Evolutionary conservation across 1,140 invertebrate species (phyloP), one percentile per base, ranked within the genome.

Genomic region (Meloidogyne floridensis): DNA sequence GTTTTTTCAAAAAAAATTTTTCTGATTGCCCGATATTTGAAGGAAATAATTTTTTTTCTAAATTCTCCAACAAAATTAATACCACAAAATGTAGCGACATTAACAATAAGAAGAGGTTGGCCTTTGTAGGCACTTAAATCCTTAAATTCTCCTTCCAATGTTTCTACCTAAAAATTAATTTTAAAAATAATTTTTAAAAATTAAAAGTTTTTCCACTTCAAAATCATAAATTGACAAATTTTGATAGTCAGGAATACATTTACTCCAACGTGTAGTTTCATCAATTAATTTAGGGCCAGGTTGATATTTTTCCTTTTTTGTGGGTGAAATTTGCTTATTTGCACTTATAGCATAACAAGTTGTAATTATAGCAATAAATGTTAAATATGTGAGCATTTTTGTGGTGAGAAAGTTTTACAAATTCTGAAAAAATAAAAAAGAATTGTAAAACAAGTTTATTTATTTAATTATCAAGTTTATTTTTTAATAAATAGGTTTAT

Each of bases 61-160:
- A 2, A 18, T 79, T 79, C 47, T 53, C 20, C 13, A 86, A 84
- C 54, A 51, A 65, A 72, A 79, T 18, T 71, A 32, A 32, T 32
- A 88, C 87, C 87, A 78, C 91, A 92, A 88, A 90, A 92, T 71
- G 91, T 91, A 32, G 91, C 91, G 70, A 91, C 89, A 84, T 92
- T 92, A n/a, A 91, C 90, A 18, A 92, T 86, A 15, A 92, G 80
- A 43, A 91, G 77, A 18, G 91, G 90, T 76, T 91, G 88, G 32
- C 90, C 90, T 81, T 86, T 84, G 87, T 91, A 92, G 76, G 88
- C 81, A 7, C 85, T 85, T 20, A 91, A 84, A 18, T 86, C 85
- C 6, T 84, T 89, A 82, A 85, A 89, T 75, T 90, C 84, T 15
- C 88, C 88, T 79, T 90, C 84, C 77, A 80, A 54, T 6, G 77